Evolutionary conservation across 2,797 vertebrate genomes (phyloP), one percentile per base, ranked within the genome.

Genomic region (Chelon labrosus): DNA sequence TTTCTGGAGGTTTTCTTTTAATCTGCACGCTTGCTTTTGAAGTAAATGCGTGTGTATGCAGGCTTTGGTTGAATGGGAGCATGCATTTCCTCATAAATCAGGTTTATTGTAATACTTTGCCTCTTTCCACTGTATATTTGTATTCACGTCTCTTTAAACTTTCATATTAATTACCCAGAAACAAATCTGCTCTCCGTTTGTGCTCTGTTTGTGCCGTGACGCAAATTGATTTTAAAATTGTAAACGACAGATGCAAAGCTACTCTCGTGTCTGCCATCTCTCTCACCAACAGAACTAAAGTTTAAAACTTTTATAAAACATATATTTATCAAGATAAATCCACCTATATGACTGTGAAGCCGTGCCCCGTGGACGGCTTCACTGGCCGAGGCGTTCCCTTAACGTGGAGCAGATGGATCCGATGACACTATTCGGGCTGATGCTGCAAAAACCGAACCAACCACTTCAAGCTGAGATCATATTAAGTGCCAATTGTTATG

Each of bases 381-480:
- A 7, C 62, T 68, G 55, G 56, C 54, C 9, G 9, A 47, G 13
- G 8, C 52, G n/a, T 11, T 27, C 8, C 35, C 16, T 16, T 75
- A 83, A 79, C 25, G 10, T 47, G 35, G 51, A n/a, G 75, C 82
- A 83, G 69, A 84, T 79, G 75, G 83, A 25, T 56, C 2, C 16
- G 42, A 17, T 51, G 55, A 53, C 63, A 59, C 20, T 6, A 4
- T 70, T 58, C 25, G 7, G 9, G 25, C 39, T 46, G 12, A 1
- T 57, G 46, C 60, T 75, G 58, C 41, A 19, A 54, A 50, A 50
- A 38, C 31, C 8, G 54, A 65, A 39, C 11, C 31, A 31, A 7
- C 31, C 31, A 31, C 7, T 31, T 31, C 31, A 31, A 31, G 31
- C 31, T 14, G 5, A 54, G 39, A 31, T 44, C 17, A 37, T 20